Evolutionary conservation across 2,797 vertebrate genomes (phyloP).

Genomic region (Pygocentrus nattereri): DNA sequence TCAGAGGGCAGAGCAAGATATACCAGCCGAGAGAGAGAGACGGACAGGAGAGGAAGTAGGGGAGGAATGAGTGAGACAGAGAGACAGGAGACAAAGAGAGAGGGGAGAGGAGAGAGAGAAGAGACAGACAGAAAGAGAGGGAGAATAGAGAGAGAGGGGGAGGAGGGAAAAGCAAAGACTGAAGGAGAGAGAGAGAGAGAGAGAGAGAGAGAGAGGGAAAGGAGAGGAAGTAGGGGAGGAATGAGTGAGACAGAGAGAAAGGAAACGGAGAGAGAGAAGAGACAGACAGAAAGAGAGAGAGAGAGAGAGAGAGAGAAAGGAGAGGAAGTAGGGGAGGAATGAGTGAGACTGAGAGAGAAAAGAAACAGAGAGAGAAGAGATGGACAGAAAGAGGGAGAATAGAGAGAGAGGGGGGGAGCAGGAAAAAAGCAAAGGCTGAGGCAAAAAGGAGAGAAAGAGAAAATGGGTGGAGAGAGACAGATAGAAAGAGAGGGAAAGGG

Average conservation of each 20-base stretch:
- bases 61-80: not conserved
- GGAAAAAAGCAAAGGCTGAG: too few relatives aligned
- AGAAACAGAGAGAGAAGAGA: too few relatives aligned
- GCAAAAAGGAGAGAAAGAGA: not conserved
- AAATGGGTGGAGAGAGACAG: too few relatives aligned
- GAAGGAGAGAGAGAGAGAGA: not conserved
- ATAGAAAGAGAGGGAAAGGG: not conserved
- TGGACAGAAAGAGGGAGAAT: not conserved
- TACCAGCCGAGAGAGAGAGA: not conserved
- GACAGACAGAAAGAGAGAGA: too few relatives aligned
- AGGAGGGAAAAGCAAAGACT: not conserved
- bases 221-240: too few relatives aligned
- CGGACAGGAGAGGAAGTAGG: not conserved
- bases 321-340: not conserved
- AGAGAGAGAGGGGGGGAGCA: not conserved
- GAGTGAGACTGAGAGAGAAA: too few relatives aligned
- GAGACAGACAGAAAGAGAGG: not conserved
- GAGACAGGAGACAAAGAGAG: not conserved
- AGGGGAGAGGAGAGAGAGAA: too few relatives aligned
- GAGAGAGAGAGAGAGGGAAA: not conserved
- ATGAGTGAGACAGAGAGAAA: too few relatives aligned
- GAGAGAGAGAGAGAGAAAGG: not conserved
- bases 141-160: not conserved
- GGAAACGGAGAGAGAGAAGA: too few relatives aligned
- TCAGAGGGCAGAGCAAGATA: conserved; percentile 5